phyloP scores from a whole-genome alignment of 2,797 vertebrate species.

The Hypotaenidia okinawae region DNA sequence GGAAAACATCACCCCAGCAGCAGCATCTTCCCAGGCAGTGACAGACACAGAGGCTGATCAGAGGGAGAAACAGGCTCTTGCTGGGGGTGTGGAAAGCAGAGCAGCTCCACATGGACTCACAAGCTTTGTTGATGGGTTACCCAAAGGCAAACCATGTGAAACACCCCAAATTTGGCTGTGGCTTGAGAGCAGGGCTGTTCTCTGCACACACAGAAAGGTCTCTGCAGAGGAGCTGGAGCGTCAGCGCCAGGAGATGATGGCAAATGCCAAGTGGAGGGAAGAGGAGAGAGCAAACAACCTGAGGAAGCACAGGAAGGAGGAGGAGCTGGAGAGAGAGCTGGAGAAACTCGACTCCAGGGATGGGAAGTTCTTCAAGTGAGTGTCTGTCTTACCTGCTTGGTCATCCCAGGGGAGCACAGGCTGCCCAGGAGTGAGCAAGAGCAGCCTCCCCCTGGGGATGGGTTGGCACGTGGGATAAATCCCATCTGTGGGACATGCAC shows the following conservation, averaged over 20 bases:
- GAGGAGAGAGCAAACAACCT: conserved; percentile 87
- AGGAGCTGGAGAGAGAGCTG: conserved; percentile 83
- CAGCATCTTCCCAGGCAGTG: background rate
- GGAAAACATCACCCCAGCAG: background rate
- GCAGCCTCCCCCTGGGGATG: no score
- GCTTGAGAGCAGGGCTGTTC: background rate
- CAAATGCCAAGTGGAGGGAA: conserved; percentile 88
- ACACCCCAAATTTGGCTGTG: background rate
- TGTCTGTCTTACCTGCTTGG: background rate
- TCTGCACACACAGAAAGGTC: conserved; percentile 79
- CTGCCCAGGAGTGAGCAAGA: no score
- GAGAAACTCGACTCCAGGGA: conserved; percentile 79
- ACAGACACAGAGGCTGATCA: background rate
- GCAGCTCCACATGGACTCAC: accelerated
- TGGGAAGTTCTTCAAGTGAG: conserved; percentile 92
- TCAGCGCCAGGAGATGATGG: conserved; percentile 90
- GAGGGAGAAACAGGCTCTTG: background rate
- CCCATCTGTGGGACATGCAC: no score
- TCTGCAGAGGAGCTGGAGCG: conserved; percentile 87
- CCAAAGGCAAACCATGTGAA: background rate
- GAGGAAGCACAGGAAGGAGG: conserved; percentile 85
- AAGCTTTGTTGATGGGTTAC: background rate
- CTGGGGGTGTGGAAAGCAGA: background rate
- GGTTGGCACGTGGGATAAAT: no score
- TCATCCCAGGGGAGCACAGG: no score